These are phyloP conservation scores for Caenorhabditis virilis DNA, from an alignment of 2,888 invertebrate genomes.

Conservation along the genomic window DNA sequence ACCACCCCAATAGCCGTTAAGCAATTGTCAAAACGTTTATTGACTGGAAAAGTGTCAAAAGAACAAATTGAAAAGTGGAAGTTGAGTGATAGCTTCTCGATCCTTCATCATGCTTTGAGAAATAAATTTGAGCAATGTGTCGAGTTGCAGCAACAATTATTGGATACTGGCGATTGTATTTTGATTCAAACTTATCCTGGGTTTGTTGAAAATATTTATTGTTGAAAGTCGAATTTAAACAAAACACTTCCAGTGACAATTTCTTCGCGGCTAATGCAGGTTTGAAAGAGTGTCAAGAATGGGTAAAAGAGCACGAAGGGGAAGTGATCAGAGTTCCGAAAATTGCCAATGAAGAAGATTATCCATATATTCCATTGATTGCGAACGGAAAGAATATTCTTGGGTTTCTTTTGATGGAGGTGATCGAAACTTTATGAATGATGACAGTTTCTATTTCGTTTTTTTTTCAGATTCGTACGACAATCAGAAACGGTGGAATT, in stretches of 20 bases:
- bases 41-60: conserved; percentile 16
- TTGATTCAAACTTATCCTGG: conserved; percentile 39
- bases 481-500: neutral
- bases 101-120: conserved; percentile 48
- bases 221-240: neutral
- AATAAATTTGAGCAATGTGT: conserved; percentile 51
- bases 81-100: conserved; percentile 33
- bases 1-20: conserved; percentile 25
- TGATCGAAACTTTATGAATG: neutral
- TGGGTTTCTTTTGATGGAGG: conserved; percentile 29
- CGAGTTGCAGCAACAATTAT: conserved; percentile 27
- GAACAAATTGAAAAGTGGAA: conserved; percentile 47
- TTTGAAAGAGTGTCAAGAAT: conserved; percentile 13
- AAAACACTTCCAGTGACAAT: conserved; percentile 26
- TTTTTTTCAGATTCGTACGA: conserved; percentile 1
- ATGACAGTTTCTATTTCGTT: neutral
- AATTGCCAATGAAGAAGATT: neutral
- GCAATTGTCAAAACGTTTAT: conserved; percentile 14
- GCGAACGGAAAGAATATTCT: conserved; percentile 40
- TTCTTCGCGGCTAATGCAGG: conserved; percentile 36
- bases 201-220: conserved; percentile 4
- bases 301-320: conserved; percentile 21
- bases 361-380: conserved; percentile 17
- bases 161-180: conserved; percentile 36
- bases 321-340: conserved; percentile 22